These are phyloP conservation scores for Oryzias sinensis DNA, from an alignment of 2,797 vertebrate species.

Conservation along the genomic window DNA sequence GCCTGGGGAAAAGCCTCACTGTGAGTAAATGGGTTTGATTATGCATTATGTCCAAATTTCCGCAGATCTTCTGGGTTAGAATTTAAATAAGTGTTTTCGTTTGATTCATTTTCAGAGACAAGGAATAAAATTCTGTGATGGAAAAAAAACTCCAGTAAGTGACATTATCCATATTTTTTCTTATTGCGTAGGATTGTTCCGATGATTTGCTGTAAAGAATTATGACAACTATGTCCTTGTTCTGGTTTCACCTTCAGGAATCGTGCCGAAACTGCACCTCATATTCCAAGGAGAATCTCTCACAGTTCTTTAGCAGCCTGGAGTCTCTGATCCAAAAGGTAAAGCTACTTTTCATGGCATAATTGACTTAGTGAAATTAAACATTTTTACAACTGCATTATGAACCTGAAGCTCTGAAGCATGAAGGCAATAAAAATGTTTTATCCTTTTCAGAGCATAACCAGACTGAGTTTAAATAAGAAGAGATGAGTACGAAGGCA, in stretches of 20 bases:
- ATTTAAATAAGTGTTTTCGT: slow-evolving; percentile 2
- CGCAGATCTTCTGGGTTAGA: neutral
- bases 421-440: slow-evolving; percentile 1
- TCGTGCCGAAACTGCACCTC: slow-evolving; percentile 51
- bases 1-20: neutral
- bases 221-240: neutral
- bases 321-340: slow-evolving; percentile 67
- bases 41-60: neutral
- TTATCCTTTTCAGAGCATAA: slow-evolving; percentile 41
- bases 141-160: slow-evolving; percentile 33
- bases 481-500: slow-evolving; percentile 1
- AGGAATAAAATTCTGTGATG: slow-evolving; percentile 17
- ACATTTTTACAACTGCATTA: neutral
- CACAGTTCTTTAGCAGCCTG: slow-evolving; percentile 58
- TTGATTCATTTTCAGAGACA: slow-evolving; percentile 28
- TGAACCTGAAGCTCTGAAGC: neutral
- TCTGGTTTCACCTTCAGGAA: slow-evolving; percentile 40
- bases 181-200: neutral
- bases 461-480: neutral
- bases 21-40: slow-evolving; percentile 52
- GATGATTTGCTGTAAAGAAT: neutral
- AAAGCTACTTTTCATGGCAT: neutral
- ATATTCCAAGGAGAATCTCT: slow-evolving; percentile 24
- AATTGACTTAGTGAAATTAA: neutral
- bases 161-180: no score